Conservation (phyloP, 2,797 vertebrate genomes). For the Chiloscyllium punctatum region DNA sequence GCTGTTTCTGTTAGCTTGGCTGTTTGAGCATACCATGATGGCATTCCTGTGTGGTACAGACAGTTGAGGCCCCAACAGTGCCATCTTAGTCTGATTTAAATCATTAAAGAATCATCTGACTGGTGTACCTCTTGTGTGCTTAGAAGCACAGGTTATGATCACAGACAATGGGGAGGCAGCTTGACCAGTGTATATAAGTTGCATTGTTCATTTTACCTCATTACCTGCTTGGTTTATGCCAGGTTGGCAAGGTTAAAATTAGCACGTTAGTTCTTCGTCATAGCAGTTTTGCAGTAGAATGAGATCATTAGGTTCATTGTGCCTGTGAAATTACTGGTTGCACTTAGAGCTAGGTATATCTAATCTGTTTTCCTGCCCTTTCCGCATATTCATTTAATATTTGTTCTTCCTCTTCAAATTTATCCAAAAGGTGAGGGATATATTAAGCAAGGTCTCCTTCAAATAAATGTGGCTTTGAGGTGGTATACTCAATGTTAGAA, state of each 20-base stretch:
- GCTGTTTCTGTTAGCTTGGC: neutral
- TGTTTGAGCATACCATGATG: neutral
- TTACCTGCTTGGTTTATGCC: neutral
- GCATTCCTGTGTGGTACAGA: neutral
- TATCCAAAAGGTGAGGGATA: neutral
- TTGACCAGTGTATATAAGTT: neutral
- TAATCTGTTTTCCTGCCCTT: neutral
- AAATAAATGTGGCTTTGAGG: neutral
- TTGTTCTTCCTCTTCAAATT: neutral
- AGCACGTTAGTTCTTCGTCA: neutral
- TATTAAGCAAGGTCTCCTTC: neutral
- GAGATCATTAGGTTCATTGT: neutral
- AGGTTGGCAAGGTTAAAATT: neutral
- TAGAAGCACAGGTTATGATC: neutral
- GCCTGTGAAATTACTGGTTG: neutral
- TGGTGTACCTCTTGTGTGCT: neutral
- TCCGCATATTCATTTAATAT: neutral
- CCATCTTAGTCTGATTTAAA: neutral
- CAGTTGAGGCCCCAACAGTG: neutral
- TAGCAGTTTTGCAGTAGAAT: neutral
- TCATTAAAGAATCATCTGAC: neutral
- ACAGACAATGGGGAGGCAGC: neutral
- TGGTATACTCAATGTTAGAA: neutral
- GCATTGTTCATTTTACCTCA: neutral
- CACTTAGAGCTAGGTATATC: neutral